Evolutionary conservation across 2,888 invertebrate genomes (phyloP), one percentile per base, ranked within the genome.

Genomic region (Nephrotoma flavescens): DNA sequence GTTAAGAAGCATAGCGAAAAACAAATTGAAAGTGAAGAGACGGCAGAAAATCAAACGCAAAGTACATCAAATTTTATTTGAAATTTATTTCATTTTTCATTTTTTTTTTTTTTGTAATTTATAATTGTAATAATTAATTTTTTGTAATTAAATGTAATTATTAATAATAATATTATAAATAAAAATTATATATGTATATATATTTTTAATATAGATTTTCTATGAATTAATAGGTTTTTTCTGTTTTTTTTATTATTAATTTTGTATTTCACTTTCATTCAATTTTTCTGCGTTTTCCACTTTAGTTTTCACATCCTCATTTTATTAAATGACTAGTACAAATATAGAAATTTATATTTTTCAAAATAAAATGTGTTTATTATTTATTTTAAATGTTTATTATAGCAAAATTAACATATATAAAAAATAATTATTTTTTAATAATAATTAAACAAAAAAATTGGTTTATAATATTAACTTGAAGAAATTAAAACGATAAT

Each of bases 1-100:
- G 93, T 93, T 15, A 92, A 91, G 9, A 90, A 91, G 86, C 90
- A 91, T 87, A 90, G 91, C 86, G 89, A 12, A 88, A 89, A 87
- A 44, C 87, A 7, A 41, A 31, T 42, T 45, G 86, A 85, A 57
- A 42, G 3, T 31, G 85, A 85, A 9, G 31, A 41, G 19, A 15
- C 85, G 19, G 44, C 31, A 42, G 85, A 42, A 85, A 44, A 41
- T 44, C 84, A 71, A 71, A 44, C 31, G 12, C 44, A 47, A 41
- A 45, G 41, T 41, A 47, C 44, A 86, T 86, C 45, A 86, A 86
- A 86, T 45, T 86, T 86, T 86, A 45, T 86, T 86, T 86, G 47
- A 86, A 42, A 44, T 85, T 42, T 85, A 42, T 85, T 42, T 85
- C n/a, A 15, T 41, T 85, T 85, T 42, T 41, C n/a, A 11, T 41